Conservation (phyloP, 1,140 invertebrate genomes). For the Coboldia fuscipes region DNA sequence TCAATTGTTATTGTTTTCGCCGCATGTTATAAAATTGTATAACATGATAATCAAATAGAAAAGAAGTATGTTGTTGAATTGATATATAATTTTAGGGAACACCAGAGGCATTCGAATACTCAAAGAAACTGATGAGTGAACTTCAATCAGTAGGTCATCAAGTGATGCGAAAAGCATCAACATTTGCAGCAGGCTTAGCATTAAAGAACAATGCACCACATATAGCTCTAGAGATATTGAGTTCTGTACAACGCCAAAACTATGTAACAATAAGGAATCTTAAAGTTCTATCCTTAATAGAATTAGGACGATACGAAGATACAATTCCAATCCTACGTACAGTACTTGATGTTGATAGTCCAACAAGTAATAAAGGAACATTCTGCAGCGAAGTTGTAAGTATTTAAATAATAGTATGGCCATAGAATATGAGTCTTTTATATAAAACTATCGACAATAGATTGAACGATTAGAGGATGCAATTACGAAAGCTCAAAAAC, state of each 20-base stretch:
- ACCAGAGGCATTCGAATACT: slow-evolving; percentile 39
- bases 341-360: slow-evolving; percentile 30
- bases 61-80: slow-evolving; percentile 13
- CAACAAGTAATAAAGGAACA: slow-evolving; percentile 23
- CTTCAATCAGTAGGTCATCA: slow-evolving; percentile 26
- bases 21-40: slow-evolving; percentile 49
- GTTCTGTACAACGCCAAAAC: slow-evolving; percentile 23
- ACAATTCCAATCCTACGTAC: slow-evolving; percentile 32
- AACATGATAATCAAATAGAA: slow-evolving; percentile 15
- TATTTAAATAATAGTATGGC: background rate
- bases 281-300: slow-evolving; percentile 32
- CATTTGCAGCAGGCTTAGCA: slow-evolving; percentile 39
- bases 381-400: slow-evolving; percentile 12
- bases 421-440: background rate
- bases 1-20: slow-evolving; percentile 36
- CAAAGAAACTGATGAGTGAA: slow-evolving; percentile 32
- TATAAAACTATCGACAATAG: slow-evolving; percentile 11
- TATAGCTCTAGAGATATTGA: slow-evolving; percentile 40
- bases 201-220: slow-evolving; percentile 42
- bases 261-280: slow-evolving; percentile 47
- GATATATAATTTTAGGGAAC: slow-evolving; percentile 37
- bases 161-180: slow-evolving; percentile 32
- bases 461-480: slow-evolving; percentile 20
- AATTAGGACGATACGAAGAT: slow-evolving; percentile 38
- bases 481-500: slow-evolving; percentile 13